These are phyloP conservation scores for Nomada fucata DNA, from an alignment of 2,888 invertebrate genomes.

Conservation along the genomic window DNA sequence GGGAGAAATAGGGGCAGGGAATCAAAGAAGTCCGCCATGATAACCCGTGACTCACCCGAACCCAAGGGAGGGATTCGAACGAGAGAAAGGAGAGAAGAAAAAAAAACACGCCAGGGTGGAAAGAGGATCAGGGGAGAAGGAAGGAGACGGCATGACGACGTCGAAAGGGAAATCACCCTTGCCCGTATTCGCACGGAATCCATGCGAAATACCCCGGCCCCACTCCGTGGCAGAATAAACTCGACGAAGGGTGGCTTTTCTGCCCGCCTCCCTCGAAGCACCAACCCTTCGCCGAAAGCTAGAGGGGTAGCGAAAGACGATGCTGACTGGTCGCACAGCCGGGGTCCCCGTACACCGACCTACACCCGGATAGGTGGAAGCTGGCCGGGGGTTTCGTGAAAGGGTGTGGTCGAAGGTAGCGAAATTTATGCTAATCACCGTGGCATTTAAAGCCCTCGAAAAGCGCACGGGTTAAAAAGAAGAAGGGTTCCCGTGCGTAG, in stretches of 20 bases:
- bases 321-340: conserved; percentile 64
- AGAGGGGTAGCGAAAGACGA: conserved; percentile 66
- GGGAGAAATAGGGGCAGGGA: conserved; percentile 49
- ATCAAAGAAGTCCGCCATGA: conserved; percentile 64
- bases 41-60: conserved; percentile 61
- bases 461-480: conserved; percentile 54
- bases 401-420: conserved; percentile 76
- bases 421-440: conserved; percentile 75
- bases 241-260: conserved; percentile 60
- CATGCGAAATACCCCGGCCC: conserved; percentile 61
- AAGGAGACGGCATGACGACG: conserved; percentile 37
- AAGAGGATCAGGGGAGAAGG: conserved; percentile 37
- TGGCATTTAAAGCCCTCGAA: conserved; percentile 60
- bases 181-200: conserved; percentile 51
- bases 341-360: conserved; percentile 42
- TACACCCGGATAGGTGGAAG: conserved; percentile 66
- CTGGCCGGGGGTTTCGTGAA: conserved; percentile 51
- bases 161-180: conserved; percentile 52
- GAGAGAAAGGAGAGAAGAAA: background rate
- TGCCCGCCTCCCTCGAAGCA: conserved; percentile 61
- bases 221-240: conserved; percentile 38
- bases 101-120: conserved; percentile 3
- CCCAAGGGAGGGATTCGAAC: conserved; percentile 52
- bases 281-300: conserved; percentile 61
- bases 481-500: conserved; percentile 63